Conservation (phyloP, 2,797 vertebrate species). For the Lepilemur ruficaudatus region DNA sequence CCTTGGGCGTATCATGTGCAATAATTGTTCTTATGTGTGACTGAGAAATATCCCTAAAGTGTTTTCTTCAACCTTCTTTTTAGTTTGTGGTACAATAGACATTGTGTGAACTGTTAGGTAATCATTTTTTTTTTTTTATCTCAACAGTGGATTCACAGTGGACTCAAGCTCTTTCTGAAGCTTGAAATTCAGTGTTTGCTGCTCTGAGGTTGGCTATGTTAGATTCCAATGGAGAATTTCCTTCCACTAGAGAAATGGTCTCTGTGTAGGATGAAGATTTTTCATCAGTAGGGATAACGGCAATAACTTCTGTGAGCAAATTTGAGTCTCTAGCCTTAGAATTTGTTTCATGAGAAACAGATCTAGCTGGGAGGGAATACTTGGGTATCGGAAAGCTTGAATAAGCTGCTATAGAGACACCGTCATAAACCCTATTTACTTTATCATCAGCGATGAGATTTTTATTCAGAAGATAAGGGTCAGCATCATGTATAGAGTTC, state of each 20-base stretch:
- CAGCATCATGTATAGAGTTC: neutral
- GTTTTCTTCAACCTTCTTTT: neutral
- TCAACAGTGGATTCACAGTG: neutral
- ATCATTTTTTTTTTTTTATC: neutral
- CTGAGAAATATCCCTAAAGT: neutral
- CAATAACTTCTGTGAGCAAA: neutral
- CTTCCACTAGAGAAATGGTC: neutral
- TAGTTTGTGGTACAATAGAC: neutral
- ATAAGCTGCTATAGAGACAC: neutral
- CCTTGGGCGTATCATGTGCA: neutral
- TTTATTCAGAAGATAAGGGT: neutral
- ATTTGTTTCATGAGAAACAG: neutral
- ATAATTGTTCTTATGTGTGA: neutral
- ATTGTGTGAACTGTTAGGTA: neutral
- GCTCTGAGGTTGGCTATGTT: neutral
- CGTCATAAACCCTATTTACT: neutral
- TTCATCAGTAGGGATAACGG: neutral
- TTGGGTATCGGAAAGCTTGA: neutral
- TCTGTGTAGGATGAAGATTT: neutral
- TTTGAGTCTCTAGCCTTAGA: neutral
- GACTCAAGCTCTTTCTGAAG: neutral
- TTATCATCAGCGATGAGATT: neutral
- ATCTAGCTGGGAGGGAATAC: neutral
- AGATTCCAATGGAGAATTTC: conserved; percentile 27
- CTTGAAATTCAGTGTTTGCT: conserved; percentile 27